A percentile compares a stretch with the other conserved stretches of the same genome.
Conservation (phyloP, 2,113 vertebrate species). For the Carassius carassius region DNA sequence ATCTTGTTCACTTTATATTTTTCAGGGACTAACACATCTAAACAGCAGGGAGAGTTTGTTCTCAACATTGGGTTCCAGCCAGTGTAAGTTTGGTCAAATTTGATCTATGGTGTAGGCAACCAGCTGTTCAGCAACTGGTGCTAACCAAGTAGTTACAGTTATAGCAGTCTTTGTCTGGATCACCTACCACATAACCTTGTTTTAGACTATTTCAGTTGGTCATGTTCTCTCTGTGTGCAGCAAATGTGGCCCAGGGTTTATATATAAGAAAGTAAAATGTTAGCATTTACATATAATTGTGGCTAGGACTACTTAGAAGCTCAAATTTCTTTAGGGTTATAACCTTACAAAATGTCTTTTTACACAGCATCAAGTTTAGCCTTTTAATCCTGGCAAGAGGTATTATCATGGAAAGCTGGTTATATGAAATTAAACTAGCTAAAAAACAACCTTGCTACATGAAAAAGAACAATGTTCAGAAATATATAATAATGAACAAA, state of each 20-base stretch:
- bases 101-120: neutral
- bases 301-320: neutral
- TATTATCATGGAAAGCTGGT: neutral
- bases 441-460: neutral
- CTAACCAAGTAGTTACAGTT: neutral
- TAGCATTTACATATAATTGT: neutral
- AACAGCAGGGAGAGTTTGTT: neutral
- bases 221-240: neutral
- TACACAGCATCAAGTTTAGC: neutral
- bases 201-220: neutral
- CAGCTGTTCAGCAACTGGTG: neutral
- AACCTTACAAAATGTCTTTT: neutral
- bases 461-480: neutral
- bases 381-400: neutral
- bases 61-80: neutral
- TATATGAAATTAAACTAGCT: neutral
- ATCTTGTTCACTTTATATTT: neutral
- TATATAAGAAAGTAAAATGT: neutral
- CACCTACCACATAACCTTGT: neutral
- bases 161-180: neutral
- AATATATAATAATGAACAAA: neutral
- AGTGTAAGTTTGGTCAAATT: neutral
- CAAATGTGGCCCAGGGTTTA: neutral
- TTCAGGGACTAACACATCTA: neutral
- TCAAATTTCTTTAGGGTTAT: neutral